Percentiles rank a stretch among this genome's conserved stretches.
Evolutionary conservation across 2,888 invertebrate genomes (phyloP).

Genomic region (Tridacna gigas): DNA sequence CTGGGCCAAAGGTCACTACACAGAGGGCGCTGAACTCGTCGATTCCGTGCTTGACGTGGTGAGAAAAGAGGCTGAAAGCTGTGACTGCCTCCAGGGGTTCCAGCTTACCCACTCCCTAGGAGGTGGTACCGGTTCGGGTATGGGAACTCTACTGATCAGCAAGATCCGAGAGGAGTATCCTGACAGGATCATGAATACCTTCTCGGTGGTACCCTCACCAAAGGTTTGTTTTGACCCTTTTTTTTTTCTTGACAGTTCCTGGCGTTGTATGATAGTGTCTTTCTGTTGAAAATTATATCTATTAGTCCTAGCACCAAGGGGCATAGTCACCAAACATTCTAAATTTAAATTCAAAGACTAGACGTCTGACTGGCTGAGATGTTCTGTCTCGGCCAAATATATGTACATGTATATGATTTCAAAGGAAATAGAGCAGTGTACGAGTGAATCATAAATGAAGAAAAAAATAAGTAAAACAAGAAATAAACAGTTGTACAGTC

Average conservation of each 20-base stretch:
- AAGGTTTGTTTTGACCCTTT: constrained; percentile 86
- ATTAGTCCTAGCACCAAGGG: too few species aligned
- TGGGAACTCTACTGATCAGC: constrained; percentile 96
- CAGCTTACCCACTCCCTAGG: constrained; percentile 89
- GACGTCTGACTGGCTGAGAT: too few species aligned
- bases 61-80: constrained; percentile 81
- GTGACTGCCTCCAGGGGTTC: constrained; percentile 83
- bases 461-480: too few species aligned
- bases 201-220: constrained; percentile 95
- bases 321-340: too few species aligned
- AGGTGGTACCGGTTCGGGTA: constrained; percentile 94
- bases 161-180: constrained; percentile 93
- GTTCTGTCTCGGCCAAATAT: too few species aligned
- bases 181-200: constrained; percentile 92
- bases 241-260: neutral
- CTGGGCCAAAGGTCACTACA: constrained; percentile 96
- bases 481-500: too few species aligned
- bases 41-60: constrained; percentile 82
- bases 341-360: too few species aligned
- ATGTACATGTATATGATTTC: too few species aligned
- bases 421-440: too few species aligned
- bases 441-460: too few species aligned
- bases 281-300: too few species aligned
- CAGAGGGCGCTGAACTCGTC: constrained; percentile 90
- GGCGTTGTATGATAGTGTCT: too few species aligned